Conservation (phyloP, 1,140 invertebrate species). For the Drosophila teissieri region DNA sequence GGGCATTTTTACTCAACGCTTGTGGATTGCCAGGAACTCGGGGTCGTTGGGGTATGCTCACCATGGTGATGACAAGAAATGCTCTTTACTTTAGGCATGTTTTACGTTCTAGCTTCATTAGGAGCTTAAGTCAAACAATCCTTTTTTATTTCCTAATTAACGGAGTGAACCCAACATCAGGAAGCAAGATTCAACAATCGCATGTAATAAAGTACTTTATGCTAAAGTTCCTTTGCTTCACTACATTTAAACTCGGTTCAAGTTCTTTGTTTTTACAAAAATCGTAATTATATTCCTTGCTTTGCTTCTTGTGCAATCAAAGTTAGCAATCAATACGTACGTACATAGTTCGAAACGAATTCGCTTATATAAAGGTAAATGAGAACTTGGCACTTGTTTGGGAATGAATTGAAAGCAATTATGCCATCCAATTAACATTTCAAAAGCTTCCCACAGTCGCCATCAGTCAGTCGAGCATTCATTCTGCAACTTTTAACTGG, state of each 20-base stretch:
- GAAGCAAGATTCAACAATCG: too few species aligned
- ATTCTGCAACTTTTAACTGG: slow-evolving; percentile 32
- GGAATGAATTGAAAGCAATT: slow-evolving; percentile 43
- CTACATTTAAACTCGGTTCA: neutral
- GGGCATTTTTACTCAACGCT: slow-evolving; percentile 25
- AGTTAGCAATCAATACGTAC: slow-evolving; percentile 3
- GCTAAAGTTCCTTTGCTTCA: neutral
- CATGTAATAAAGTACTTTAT: neutral
- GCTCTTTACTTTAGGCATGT: neutral
- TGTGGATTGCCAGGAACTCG: slow-evolving; percentile 13
- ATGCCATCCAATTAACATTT: slow-evolving; percentile 49
- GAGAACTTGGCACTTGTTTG: slow-evolving; percentile 10
- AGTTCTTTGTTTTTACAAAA: neutral
- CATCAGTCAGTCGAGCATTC: slow-evolving; percentile 48
- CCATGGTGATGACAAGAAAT: slow-evolving; percentile 18
- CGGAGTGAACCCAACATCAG: too few species aligned
- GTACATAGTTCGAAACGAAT: slow-evolving; percentile 10
- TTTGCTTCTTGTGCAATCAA: neutral
- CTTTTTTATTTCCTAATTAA: neutral
- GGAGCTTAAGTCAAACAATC: neutral
- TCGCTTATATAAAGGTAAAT: slow-evolving; percentile 8
- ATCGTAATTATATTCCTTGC: neutral
- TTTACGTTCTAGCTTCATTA: neutral
- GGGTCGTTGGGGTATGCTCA: slow-evolving; percentile 10
- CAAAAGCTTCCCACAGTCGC: slow-evolving; percentile 38